Conservation (phyloP, 2,113 vertebrate species). For the Eulemur rufifrons region DNA sequence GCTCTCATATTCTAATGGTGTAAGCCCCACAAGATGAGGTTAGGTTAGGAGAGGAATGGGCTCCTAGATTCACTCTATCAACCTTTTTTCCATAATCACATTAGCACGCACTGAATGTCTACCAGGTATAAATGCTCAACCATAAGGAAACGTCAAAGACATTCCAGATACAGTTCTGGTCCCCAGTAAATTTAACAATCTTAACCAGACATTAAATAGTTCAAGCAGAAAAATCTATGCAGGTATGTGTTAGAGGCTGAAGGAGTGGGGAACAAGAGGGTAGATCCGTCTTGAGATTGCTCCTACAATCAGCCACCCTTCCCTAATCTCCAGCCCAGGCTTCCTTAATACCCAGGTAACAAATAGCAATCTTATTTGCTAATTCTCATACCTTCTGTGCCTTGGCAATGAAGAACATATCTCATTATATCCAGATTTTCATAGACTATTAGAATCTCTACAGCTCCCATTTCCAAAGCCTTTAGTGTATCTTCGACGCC, state of each 20-base stretch:
- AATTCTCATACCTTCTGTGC: slow-evolving; percentile 91
- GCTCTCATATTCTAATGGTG: not conserved
- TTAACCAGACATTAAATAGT: not conserved
- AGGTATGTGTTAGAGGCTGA: not conserved
- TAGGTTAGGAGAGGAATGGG: slow-evolving; percentile 8
- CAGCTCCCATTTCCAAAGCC: slow-evolving; percentile 99
- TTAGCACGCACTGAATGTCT: not conserved
- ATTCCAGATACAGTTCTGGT: not conserved
- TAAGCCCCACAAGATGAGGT: not conserved
- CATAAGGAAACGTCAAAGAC: not conserved
- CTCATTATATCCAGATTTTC: slow-evolving; percentile 99
- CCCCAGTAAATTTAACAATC: not conserved
- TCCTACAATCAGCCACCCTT: not conserved
- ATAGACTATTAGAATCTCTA: slow-evolving; percentile 99
- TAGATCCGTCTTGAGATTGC: not conserved
- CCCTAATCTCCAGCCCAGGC: not conserved
- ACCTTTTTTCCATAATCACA: not conserved
- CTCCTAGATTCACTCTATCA: not conserved
- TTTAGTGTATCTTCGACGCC: slow-evolving; percentile 99
- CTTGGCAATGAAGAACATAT: slow-evolving; percentile 97
- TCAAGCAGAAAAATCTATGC: not conserved
- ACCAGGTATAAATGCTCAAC: not conserved
- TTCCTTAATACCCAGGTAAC: slow-evolving; percentile 21
- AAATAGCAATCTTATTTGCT: not conserved
- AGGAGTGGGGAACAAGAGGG: not conserved